Evolutionary conservation across 2,888 invertebrate genomes (phyloP).

Genomic region (Drosophila diplacantha): DNA sequence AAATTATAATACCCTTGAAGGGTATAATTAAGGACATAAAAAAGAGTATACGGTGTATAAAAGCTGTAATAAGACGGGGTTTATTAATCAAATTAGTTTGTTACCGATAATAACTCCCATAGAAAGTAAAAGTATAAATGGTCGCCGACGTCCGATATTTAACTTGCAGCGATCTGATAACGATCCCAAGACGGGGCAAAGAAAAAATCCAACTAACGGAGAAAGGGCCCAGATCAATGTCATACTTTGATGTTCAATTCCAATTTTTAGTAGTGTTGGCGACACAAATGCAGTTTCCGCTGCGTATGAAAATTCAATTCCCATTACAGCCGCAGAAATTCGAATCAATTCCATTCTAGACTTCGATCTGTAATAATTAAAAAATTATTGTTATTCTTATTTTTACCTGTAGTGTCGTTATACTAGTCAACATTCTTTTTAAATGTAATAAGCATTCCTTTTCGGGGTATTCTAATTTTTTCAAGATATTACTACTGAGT

Average conservation of each 20-base stretch:
- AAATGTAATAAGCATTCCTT: not conserved
- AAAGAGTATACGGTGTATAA: too few species aligned
- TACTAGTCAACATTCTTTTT: not conserved
- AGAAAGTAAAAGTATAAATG: slow-evolving; percentile 93
- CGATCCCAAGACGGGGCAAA: slow-evolving; percentile 94
- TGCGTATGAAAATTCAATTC: slow-evolving; percentile 98
- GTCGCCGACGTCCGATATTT: slow-evolving; percentile 89
- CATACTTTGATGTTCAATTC: slow-evolving; percentile 95
- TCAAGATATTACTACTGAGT: not conserved
- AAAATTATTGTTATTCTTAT: not conserved
- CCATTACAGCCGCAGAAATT: slow-evolving; percentile 96
- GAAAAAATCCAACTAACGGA: slow-evolving; percentile 94
- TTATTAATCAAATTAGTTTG: not conserved
- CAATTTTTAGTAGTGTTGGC: slow-evolving; percentile 94
- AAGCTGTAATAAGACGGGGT: too few species aligned
- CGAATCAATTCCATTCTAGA: slow-evolving; percentile 88
- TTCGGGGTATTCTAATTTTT: not conserved
- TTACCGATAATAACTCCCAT: slow-evolving; percentile 92
- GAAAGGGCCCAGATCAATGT: slow-evolving; percentile 97
- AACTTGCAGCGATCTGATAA: slow-evolving; percentile 92
- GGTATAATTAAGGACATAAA: too few species aligned
- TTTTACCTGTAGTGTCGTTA: not conserved
- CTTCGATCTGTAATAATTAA: slow-evolving; percentile 81
- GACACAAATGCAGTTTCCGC: slow-evolving; percentile 98
- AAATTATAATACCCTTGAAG: too few species aligned